A percentile compares a stretch with the other conserved stretches of the same genome.
Evolutionary conservation across 2,113 vertebrate species (phyloP).

Genomic region (Anguilla rostrata): DNA sequence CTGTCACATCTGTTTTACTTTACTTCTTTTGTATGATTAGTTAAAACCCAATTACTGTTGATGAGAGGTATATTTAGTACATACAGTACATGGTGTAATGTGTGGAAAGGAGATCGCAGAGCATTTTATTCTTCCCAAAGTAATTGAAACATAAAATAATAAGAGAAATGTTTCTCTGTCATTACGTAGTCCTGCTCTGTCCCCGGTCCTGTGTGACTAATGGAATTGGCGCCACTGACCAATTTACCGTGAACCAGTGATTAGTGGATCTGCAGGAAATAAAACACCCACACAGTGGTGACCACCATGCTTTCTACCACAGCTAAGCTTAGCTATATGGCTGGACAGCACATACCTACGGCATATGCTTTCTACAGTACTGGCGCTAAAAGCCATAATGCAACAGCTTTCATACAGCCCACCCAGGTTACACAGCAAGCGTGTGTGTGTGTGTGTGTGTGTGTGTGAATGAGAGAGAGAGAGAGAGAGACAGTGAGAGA

Average conservation of each 20-base stretch:
- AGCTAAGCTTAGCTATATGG: no score
- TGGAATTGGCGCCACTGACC: neutral
- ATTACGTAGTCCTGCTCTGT: no score
- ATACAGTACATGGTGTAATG: neutral
- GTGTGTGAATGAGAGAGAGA: neutral
- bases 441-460: conserved; percentile 2
- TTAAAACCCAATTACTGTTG: no score
- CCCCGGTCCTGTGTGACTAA: neutral
- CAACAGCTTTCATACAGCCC: neutral
- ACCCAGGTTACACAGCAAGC: neutral
- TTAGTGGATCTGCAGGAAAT: neutral
- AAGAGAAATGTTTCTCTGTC: no score
- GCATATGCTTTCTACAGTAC: neutral
- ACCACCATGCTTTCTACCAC: no score
- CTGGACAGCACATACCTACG: neutral
- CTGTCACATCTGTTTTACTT: no score
- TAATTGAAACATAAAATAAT: neutral
- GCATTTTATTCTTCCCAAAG: neutral
- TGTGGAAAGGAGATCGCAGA: neutral
- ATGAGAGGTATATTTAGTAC: no score
- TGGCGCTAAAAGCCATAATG: neutral
- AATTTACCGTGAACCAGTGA: neutral
- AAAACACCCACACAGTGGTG: no score
- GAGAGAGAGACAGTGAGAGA: no score
- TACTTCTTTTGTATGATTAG: no score